Base-by-base conservation (phyloP, 2,888 invertebrate genomes). In the Macaria notata region DNA sequence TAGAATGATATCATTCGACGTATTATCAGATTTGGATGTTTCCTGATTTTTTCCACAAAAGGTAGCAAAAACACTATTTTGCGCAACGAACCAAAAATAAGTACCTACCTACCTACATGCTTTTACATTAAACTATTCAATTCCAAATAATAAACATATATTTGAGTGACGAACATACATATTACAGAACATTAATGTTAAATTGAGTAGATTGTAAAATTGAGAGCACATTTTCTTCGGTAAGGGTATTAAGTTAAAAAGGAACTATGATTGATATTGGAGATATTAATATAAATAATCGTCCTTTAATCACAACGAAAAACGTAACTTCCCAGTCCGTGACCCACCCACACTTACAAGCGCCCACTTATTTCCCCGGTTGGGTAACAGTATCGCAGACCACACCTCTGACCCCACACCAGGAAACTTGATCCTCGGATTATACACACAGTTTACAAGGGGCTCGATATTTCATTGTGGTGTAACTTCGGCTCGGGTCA, bases 361-460 rank as follows among this genome's bases (percentile, higher is more conserved):
- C 7, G 3, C 33, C 33, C 7, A 6, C 33, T 36, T 36, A 36
- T 36, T 36, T 36, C 33, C 4, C 33, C 33, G 38, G 56, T 51
- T 56, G 33, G 49, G 31, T 58, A 58, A 58, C 49, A 48, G 33
- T 39, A 30, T 41, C 31, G 33, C 30, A 46, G 48, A 52, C 48
- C 52, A 49, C 46, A 53, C 41, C 30, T 31, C 46, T 38, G 54
- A 54, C 51, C 47, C 39, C 48, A 43, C 38, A 46, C 30, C 39
- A 31, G 47, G 45, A 52, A 49, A 45, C 45, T 45, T 49, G 57
- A 57, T 45, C 44, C 33, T 31, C 52, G 31, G 56, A 56, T 52
- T 57, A 52, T 43, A 31, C 46, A 31, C 46, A 4, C 42, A 49
- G 43, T 44, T 44, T 50, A 47, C 36, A 50, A 46, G 33, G 43